Percentiles rank a stretch among this genome's conserved stretches.
phyloP scores from a whole-genome alignment of 1,140 invertebrate species.

The Eulimnadia texana region DNA sequence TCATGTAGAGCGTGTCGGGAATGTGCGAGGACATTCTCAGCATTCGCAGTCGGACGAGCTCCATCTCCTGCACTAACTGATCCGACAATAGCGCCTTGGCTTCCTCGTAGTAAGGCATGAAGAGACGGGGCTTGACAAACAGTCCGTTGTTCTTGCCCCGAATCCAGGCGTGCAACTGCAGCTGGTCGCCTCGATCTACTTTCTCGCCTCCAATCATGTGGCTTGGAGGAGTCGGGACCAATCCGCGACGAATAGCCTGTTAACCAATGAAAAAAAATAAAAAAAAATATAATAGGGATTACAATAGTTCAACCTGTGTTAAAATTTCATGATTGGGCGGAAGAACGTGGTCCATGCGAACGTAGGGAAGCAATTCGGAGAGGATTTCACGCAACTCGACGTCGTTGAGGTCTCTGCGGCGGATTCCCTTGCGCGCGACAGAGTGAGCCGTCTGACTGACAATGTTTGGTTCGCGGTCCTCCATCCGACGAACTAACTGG shows the following conservation, averaged over 20 bases:
- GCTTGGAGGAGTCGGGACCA: constrained; percentile 68
- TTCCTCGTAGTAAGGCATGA: constrained; percentile 88
- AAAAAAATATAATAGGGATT: too few relatives aligned
- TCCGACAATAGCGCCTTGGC: constrained; percentile 74
- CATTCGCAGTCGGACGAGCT: constrained; percentile 50
- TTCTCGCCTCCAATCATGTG: constrained; percentile 60
- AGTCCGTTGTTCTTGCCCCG: constrained; percentile 59
- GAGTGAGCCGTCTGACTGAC: constrained; percentile 82
- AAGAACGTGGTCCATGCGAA: constrained; percentile 76
- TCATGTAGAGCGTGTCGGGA: constrained; percentile 89
- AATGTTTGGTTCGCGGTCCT: constrained; percentile 79
- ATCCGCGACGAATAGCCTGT: constrained; percentile 53
- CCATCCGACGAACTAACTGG: constrained; percentile 61
- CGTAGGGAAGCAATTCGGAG: constrained; percentile 60
- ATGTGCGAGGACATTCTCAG: constrained; percentile 41
- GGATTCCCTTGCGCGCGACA: constrained; percentile 67
- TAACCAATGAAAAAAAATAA: constrained; percentile 31
- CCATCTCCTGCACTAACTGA: constrained; percentile 61
- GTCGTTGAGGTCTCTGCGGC: constrained; percentile 69
- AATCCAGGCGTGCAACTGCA: constrained; percentile 72
- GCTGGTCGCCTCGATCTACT: constrained; percentile 36
- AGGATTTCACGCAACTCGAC: constrained; percentile 73
- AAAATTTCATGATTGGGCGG: constrained; percentile 71
- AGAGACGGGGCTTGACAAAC: constrained; percentile 70
- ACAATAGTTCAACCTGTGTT: too few relatives aligned